Base-by-base conservation (phyloP, 2,888 invertebrate species). In the Amphipyra tragopoginis region DNA sequence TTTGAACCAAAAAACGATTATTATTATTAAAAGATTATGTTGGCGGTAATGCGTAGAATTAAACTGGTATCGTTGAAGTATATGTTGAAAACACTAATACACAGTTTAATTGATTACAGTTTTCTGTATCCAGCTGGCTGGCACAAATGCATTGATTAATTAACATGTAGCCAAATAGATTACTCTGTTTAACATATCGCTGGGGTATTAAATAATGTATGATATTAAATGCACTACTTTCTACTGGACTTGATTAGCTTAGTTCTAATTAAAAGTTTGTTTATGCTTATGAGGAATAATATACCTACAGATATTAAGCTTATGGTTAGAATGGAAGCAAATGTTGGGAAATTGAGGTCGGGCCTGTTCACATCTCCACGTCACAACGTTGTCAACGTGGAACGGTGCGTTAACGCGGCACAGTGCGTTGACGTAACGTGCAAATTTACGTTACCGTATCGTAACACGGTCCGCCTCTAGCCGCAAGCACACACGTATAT, bases 151-250 rank as follows among this genome's bases (percentile, higher is more conserved):
- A 75, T 66, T 63, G 42, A 71, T 75, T 75, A 75, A 74, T 74
- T 61, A 65, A 42, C 48, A 71, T 47, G 21, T 66, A 58, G 57
- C 48, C 58, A 59, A 72, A 66, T 71, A 66, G 75, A 71, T 66
- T 61, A 73, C 34, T 57, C 26, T 13, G 38, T 63, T 75, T 58
- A 71, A 56, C 75, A 71, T 71, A 64, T 60, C 72, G 59, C 72
- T 48, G 5, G 75, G 65, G 73, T 74, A 66, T 66, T 75, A 58
- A 63, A 71, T 75, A 75, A 74, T 74, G 55, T 57, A 63, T 74
- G 56, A 47, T 51, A 69, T 52, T 52, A 53, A 68, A 40, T 56
- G 65, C 54, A 56, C 65, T 58, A 65, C 73, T 73, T 73, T 73
- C 71, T 65, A 65, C 42, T 65, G 13, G 48, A 63, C 53, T 59